Base-by-base conservation (phyloP, 2,113 vertebrate genomes). In the Cyprinodon tularosa region DNA sequence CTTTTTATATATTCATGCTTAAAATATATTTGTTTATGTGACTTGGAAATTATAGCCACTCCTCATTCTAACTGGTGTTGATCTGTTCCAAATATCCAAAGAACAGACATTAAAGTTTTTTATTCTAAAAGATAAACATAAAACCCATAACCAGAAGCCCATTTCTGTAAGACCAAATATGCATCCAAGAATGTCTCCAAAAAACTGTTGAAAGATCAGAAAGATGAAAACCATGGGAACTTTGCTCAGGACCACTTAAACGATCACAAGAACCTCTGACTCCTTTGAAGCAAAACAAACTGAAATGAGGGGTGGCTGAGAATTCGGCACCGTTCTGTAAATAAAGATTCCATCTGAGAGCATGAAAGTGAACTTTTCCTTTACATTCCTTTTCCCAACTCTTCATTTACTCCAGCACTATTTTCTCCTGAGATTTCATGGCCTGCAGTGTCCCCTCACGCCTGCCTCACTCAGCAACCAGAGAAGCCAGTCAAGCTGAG, bases 401-500 rank as follows among this genome's bases (percentile, higher is more conserved):
- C 17, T 57, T 45, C 50, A 9, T 44, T 40, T 29, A 75, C 20
- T 62, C 62, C 20, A 73, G 74, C 62, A 50, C 50, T 53, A 5
- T 8, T 68, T 20, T 13, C 50, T 59, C 37, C 22, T 4, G 15
- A 48, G 53, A 68, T 57, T 45, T 68, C 17, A 44, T 5, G 64
- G 66, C 68, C 61, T 44, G 15, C 57, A 13, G 37, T 3, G 9
- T 74, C 72, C 45, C 78, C 40, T 20, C 72, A 72, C 44, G 47
- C 22, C 65, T 22, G n/a, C 13, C 71, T 81, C 50, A 3, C 72
- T 85, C 77, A 44, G 36, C 62, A 47, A 80, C 53, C 63, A 9
- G 38, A 80, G 76, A 84, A 76, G 66, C 66, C 22, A 53, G 62
- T 68, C 20, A 3, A 60, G 69, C 81, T 73, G 70, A 62, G 60